phyloP scores from a whole-genome alignment of 2,113 vertebrate genomes.

The Raja brachyura region DNA sequence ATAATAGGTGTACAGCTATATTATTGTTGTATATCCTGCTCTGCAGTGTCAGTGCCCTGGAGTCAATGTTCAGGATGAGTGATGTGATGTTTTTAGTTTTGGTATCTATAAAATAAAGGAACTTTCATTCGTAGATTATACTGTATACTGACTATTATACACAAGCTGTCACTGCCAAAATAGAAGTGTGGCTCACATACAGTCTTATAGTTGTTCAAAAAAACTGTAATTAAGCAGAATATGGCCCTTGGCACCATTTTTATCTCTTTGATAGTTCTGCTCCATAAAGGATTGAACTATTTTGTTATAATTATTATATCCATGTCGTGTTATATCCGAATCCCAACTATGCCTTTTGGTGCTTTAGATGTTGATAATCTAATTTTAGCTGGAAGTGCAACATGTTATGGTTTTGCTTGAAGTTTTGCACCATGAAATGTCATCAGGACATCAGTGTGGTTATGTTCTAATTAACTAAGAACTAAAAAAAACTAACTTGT shows the following conservation, averaged over 20 bases:
- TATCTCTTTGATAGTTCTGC: not conserved
- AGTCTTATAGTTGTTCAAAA: not conserved
- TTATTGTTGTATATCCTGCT: not conserved
- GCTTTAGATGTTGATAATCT: too few relatives aligned
- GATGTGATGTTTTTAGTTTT: not conserved
- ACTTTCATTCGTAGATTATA: not conserved
- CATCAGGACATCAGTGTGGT: not conserved
- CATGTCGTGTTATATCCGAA: not conserved
- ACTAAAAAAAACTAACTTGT: not conserved
- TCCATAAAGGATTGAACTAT: not conserved
- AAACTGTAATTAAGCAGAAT: not conserved
- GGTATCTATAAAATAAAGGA: not conserved
- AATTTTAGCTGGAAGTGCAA: slow-evolving; percentile 8
- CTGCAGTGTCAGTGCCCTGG: not conserved
- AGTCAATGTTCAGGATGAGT: not conserved
- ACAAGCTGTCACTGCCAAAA: not conserved
- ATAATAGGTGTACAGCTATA: not conserved
- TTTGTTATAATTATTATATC: not conserved
- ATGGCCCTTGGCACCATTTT: not conserved
- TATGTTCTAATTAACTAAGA: not conserved
- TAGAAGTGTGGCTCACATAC: not conserved
- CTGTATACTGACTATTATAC: too few relatives aligned
- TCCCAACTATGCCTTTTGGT: not conserved
- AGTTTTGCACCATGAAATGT: not conserved
- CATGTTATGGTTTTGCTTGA: not conserved